Evolutionary conservation across 2,113 vertebrate species (phyloP).

Genomic region (Cynopterus brachyotis): DNA sequence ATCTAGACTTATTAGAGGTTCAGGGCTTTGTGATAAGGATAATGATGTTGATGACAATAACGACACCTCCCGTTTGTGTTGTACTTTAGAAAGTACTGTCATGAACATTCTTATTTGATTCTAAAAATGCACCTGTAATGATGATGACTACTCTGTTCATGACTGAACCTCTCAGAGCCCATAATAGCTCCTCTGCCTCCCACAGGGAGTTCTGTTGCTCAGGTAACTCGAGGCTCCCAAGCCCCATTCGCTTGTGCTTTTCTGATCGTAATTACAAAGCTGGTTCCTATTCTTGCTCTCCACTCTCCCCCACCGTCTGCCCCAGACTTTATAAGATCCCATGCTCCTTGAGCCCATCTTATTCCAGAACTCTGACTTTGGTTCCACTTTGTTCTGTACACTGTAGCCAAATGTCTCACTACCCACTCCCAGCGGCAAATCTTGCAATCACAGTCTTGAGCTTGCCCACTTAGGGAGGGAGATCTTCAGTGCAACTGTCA

Average conservation of each 20-base stretch:
- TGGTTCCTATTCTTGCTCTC: neutral
- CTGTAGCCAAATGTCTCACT: fast-evolving
- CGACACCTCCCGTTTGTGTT: neutral
- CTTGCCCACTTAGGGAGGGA: neutral
- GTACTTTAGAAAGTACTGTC: neutral
- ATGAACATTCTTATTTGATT: neutral
- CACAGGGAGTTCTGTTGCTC: neutral
- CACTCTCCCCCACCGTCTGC: fast-evolving
- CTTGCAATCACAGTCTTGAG: neutral
- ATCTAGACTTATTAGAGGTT: neutral
- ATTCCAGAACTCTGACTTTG: neutral
- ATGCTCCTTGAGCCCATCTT: neutral
- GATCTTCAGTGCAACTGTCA: neutral
- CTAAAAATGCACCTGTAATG: neutral
- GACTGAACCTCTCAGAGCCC: neutral
- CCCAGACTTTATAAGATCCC: no score
- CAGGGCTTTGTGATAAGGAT: neutral
- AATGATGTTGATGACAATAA: neutral
- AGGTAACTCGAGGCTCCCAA: neutral
- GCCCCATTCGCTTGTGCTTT: neutral
- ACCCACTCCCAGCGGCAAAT: neutral
- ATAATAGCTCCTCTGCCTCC: neutral
- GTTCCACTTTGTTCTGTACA: neutral
- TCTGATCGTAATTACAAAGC: neutral
- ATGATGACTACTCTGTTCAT: neutral